These are phyloP conservation scores for Homarus gammarus DNA, from an alignment of 2,888 invertebrate species.

Conservation along the genomic window DNA sequence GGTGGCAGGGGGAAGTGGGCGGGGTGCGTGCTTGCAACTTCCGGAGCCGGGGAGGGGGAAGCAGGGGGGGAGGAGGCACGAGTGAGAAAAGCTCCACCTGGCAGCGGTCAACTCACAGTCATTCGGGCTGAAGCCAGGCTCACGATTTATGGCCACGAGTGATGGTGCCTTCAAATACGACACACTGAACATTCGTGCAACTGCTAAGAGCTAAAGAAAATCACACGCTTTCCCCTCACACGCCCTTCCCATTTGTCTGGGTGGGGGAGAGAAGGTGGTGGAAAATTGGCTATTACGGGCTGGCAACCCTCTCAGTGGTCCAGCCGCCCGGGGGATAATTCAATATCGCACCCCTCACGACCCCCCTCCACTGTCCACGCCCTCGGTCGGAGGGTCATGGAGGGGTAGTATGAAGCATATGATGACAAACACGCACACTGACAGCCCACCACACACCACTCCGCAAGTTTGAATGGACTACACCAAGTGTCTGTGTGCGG, in stretches of 20 bases:
- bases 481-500: too few relatives aligned
- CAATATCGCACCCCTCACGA: slow-evolving; percentile 48
- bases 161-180: background rate
- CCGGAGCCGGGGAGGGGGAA: background rate
- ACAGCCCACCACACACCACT: background rate
- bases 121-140: background rate
- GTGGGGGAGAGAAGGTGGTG: slow-evolving; percentile 57
- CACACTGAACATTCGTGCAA: background rate
- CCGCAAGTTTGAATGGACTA: too few relatives aligned
- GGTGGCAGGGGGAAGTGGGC: too few relatives aligned
- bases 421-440: background rate
- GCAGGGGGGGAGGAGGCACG: background rate
- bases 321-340: slow-evolving; percentile 67
- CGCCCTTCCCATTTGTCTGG: slow-evolving; percentile 61
- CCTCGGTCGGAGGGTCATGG: background rate
- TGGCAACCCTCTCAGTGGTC: slow-evolving; percentile 65
- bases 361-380: slow-evolving; percentile 41
- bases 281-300: slow-evolving; percentile 66
- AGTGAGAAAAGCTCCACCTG: slow-evolving; percentile 54
- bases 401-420: background rate
- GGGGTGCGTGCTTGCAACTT: slow-evolving; percentile 25
- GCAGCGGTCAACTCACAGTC: slow-evolving; percentile 20
- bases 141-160: slow-evolving; percentile 7
- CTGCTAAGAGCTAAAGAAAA: slow-evolving; percentile 40
- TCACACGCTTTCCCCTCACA: slow-evolving; percentile 46